Percentiles rank a stretch among this genome's conserved stretches.
These are phyloP conservation scores for Gouania willdenowi DNA, from an alignment of 2,797 vertebrate genomes.

Conservation along the genomic window DNA sequence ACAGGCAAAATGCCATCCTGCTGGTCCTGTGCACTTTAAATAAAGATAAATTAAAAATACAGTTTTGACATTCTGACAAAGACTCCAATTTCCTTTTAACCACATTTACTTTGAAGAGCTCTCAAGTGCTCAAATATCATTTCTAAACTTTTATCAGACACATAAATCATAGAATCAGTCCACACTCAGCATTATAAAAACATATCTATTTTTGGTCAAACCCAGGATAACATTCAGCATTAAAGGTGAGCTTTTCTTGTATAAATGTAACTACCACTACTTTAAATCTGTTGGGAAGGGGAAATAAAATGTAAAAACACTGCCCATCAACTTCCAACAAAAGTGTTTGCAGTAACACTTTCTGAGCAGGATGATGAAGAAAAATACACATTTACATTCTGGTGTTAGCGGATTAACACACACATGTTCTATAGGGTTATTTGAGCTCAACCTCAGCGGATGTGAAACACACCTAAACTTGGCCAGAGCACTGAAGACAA, in stretches of 20 bases:
- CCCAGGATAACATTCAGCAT: too few relatives aligned
- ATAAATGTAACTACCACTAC: too few relatives aligned
- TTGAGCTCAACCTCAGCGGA: constrained; percentile 17
- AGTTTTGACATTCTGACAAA: neutral
- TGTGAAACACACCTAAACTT: constrained; percentile 30
- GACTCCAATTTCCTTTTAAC: neutral
- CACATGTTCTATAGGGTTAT: constrained; percentile 21
- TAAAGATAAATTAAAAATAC: too few relatives aligned
- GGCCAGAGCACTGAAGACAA: constrained; percentile 28
- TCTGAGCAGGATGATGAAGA: too few relatives aligned
- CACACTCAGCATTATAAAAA: neutral
- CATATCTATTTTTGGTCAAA: constrained; percentile 2
- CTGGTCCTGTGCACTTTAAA: too few relatives aligned
- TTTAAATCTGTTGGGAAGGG: too few relatives aligned
- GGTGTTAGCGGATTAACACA: constrained; percentile 25
- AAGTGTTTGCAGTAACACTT: too few relatives aligned
- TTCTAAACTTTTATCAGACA: constrained; percentile 16
- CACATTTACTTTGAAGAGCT: constrained; percentile 1
- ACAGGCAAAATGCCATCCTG: too few relatives aligned
- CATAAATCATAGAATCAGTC: constrained; percentile 12
- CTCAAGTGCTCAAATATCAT: constrained; percentile 5
- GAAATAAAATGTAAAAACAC: too few relatives aligned
- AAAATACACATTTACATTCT: too few relatives aligned
- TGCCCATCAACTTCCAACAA: too few relatives aligned
- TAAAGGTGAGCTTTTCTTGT: too few relatives aligned